Percentiles rank a stretch among this genome's conserved stretches.
These are phyloP conservation scores for Trichoplusia ni DNA, from an alignment of 1,140 invertebrate species.

Conservation along the genomic window DNA sequence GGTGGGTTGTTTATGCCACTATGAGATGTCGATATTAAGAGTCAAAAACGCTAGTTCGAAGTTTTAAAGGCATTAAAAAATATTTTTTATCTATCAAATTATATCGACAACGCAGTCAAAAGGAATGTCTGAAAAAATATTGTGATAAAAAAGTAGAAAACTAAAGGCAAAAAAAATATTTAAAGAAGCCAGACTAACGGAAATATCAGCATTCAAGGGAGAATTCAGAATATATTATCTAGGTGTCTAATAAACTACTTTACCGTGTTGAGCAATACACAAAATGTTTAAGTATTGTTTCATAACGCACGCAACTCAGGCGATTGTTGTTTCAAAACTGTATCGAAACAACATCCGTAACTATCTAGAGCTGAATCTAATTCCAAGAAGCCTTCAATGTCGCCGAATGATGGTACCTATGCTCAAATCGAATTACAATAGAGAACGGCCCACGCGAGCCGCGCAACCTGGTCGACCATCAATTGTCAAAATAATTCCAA, in stretches of 20 bases:
- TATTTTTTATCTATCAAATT: no score
- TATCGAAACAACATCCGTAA: constrained; percentile 61
- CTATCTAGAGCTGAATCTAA: constrained; percentile 61
- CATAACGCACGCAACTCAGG: constrained; percentile 34
- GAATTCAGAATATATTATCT: no score
- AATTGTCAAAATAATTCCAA: constrained; percentile 48
- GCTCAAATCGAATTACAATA: constrained; percentile 62
- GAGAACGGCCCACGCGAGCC: constrained; percentile 54
- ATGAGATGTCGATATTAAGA: no score
- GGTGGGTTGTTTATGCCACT: no score
- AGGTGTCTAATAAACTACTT: background rate
- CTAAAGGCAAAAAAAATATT: no score
- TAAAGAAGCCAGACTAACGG: no score
- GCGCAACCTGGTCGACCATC: constrained; percentile 24
- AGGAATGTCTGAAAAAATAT: no score
- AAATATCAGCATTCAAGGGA: no score
- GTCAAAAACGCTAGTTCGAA: no score
- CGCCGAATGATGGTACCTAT: constrained; percentile 57
- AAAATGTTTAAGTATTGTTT: constrained; percentile 43
- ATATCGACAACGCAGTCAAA: no score
- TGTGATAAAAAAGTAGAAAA: no score
- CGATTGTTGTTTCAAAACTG: constrained; percentile 62
- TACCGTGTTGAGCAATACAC: constrained; percentile 27
- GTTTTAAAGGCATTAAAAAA: no score
- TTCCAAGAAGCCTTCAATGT: constrained; percentile 72